Percentiles rank a stretch among this genome's conserved stretches.
These are phyloP conservation scores for Cryptotermes secundus DNA, from an alignment of 1,140 invertebrate genomes.

Conservation along the genomic window DNA sequence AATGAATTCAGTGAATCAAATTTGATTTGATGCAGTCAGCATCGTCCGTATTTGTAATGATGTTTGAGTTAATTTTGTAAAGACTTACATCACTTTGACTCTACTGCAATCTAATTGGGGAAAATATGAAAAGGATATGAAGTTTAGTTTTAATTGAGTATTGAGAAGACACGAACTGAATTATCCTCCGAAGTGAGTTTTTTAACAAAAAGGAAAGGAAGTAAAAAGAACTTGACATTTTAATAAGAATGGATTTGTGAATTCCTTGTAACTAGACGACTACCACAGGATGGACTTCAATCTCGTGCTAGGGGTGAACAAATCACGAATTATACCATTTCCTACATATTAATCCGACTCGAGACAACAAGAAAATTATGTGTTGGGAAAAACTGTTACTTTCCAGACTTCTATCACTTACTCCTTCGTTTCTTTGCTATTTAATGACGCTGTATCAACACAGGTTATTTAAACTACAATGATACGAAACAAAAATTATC, in stretches of 20 bases:
- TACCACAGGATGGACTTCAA: not conserved
- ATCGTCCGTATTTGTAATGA: slow-evolving; percentile 24
- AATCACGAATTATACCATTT: not conserved
- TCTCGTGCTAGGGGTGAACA: slow-evolving; percentile 1
- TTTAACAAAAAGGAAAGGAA: not conserved
- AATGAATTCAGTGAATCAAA: slow-evolving; percentile 32
- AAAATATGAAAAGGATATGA: slow-evolving; percentile 35
- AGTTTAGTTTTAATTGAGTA: slow-evolving; percentile 37
- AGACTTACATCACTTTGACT: not conserved
- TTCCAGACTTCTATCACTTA: no score
- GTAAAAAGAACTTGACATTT: not conserved
- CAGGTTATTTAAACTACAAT: no score
- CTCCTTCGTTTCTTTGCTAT: no score
- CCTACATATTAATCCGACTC: no score
- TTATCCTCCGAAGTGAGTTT: slow-evolving; percentile 4
- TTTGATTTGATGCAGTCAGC: slow-evolving; percentile 20
- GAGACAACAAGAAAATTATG: no score
- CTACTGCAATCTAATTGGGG: slow-evolving; percentile 37
- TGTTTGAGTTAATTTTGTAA: slow-evolving; percentile 33
- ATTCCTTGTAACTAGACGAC: not conserved
- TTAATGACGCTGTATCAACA: no score
- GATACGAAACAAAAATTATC: no score
- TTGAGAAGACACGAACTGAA: slow-evolving; percentile 29
- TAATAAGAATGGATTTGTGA: slow-evolving; percentile 20
- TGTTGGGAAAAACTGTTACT: no score